Conservation (phyloP, 2,888 invertebrate genomes). For the Tryphoninae sp. region DNA sequence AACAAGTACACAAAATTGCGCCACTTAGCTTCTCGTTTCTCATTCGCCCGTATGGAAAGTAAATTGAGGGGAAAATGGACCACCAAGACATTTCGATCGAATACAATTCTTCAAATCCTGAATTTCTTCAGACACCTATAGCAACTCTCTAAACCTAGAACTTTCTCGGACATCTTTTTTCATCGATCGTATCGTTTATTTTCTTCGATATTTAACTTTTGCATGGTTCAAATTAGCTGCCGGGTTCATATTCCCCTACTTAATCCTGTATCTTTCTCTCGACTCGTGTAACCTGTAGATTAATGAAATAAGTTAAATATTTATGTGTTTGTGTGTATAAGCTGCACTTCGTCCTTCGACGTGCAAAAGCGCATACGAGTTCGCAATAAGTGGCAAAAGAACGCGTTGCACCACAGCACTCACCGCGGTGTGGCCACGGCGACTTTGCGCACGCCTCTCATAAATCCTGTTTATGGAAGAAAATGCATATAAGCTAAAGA, state of each 20-base stretch:
- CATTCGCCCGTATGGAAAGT: constrained; percentile 28
- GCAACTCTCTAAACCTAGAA: no score
- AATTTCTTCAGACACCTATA: no score
- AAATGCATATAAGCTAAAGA: constrained; percentile 55
- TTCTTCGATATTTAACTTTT: no score
- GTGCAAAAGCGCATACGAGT: constrained; percentile 27
- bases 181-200: background rate
- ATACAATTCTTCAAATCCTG: no score
- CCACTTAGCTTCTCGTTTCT: constrained; percentile 47
- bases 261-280: background rate
- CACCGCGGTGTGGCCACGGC: constrained; percentile 5
- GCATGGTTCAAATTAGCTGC: no score
- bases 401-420: constrained; percentile 21
- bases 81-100: no score
- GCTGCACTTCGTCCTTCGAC: constrained; percentile 40
- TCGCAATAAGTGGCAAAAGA: constrained; percentile 12
- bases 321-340: constrained; percentile 5
- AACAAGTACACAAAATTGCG: constrained; percentile 29
- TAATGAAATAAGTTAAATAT: background rate
- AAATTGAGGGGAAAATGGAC: background rate
- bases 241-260: no score
- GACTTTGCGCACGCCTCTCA: constrained; percentile 41
- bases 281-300: background rate
- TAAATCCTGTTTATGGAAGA: constrained; percentile 62
- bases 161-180: background rate